Evolutionary conservation across 2,113 vertebrate genomes (phyloP), one percentile per base, ranked within the genome.

Genomic region (Rousettus leschenaultii): DNA sequence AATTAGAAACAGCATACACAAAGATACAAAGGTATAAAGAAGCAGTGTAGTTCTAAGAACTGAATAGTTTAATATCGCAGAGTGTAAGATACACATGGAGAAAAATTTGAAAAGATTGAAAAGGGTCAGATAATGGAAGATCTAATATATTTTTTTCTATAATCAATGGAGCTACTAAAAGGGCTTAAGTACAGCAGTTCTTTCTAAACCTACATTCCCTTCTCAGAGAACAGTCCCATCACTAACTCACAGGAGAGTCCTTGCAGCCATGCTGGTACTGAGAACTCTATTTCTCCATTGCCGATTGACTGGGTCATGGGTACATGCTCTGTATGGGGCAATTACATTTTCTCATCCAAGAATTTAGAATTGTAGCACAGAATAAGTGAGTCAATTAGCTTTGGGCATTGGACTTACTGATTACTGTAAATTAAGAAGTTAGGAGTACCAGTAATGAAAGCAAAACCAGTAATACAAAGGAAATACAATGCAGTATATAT

Each of bases 311-410:
- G 21, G 35, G 88, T 53, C 18, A 89, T 53, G 51, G 18, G 35
- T 55, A 38, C 35, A 82, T 33, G 51, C 61, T 90, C 59, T 26
- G 7, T 48, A 55, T 38, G 43, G 16, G 19, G 48, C 65, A 82
- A 80, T 74, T 11, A 94, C 57, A 92, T 79, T 84, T 92, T 80
- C 43, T 94, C 21, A 92, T 38, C 24, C 51, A 87, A 86, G 26
- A 38, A 93, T 57, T 85, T 79, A 73, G 14, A 83, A 96, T 4
- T 78, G 35, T 55, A 24, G 35, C 88, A 95, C 2, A 82, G 8
- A 75, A 33, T 22, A 85, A n/a, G 30, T 61, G 2, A 79, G 22
- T 82, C 26, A 83, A 35, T 74, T 75, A 80, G 59, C 92, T 63
- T 8, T 22, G 30, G 51, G 33, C 53, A 91, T 12, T 80, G 40